Conservation (phyloP, 2,113 vertebrate genomes). For the Ondatra zibethicus region DNA sequence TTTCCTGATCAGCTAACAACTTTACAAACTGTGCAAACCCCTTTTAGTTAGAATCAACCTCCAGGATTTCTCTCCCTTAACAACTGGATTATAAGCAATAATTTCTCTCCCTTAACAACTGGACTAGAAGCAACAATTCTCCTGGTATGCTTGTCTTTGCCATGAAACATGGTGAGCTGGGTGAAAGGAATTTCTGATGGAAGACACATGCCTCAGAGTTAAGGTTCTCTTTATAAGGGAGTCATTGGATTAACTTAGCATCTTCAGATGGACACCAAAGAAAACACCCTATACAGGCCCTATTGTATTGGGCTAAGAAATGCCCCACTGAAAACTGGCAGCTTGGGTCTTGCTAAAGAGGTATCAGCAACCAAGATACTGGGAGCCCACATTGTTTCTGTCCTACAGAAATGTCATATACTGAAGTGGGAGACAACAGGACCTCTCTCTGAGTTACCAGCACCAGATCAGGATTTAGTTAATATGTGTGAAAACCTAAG, state of each 20-base stretch:
- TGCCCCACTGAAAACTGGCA: background rate
- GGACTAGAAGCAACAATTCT: slow-evolving; percentile 2
- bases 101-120: background rate
- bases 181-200: background rate
- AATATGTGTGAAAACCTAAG: background rate
- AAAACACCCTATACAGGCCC: background rate
- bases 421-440: background rate
- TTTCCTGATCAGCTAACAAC: slow-evolving; percentile 24
- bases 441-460: background rate
- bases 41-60: slow-evolving; percentile 39
- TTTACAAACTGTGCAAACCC: slow-evolving; percentile 22
- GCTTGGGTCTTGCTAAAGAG: background rate
- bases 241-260: background rate
- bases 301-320: background rate
- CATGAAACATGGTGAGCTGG: background rate
- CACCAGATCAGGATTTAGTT: background rate
- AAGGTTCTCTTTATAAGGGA: slow-evolving; percentile 44
- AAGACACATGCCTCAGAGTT: background rate
- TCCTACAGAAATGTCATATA: background rate
- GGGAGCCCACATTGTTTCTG: background rate
- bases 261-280: background rate
- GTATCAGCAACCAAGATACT: background rate
- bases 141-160: background rate
- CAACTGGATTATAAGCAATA: too few species aligned
- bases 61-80: background rate